These are phyloP conservation scores for Bradypus variegatus DNA, from an alignment of 2,797 vertebrate genomes.

Conservation along the genomic window DNA sequence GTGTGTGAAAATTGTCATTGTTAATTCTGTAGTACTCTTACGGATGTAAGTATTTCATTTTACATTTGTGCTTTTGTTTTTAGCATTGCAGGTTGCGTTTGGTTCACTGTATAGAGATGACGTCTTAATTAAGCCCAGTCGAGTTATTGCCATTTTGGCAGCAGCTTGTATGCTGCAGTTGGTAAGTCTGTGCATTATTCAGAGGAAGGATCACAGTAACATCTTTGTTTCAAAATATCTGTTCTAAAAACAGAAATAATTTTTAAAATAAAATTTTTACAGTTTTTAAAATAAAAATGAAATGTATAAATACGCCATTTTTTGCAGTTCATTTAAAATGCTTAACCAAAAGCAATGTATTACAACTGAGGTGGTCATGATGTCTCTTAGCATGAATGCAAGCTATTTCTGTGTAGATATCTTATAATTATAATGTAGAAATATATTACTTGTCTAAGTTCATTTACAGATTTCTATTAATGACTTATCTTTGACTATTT, in stretches of 20 bases:
- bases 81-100: slow-evolving; percentile 96
- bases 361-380: neutral
- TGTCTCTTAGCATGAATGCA: slow-evolving; percentile 24
- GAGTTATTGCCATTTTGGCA: slow-evolving; percentile 91
- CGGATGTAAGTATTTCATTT: neutral
- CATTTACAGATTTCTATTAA: slow-evolving; percentile 31
- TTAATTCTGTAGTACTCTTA: neutral
- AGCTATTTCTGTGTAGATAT: neutral
- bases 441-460: neutral
- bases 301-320: neutral
- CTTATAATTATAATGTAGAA: neutral
- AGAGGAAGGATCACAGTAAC: neutral
- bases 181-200: slow-evolving; percentile 76
- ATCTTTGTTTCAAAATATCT: neutral
- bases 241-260: slow-evolving; percentile 37
- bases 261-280: neutral
- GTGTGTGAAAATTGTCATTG: neutral
- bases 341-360: slow-evolving; percentile 30
- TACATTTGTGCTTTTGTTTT: slow-evolving; percentile 34
- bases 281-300: slow-evolving; percentile 38
- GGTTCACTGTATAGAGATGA: slow-evolving; percentile 97
- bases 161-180: slow-evolving; percentile 97
- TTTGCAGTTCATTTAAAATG: slow-evolving; percentile 28
- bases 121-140: slow-evolving; percentile 93
- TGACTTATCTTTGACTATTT: slow-evolving; percentile 8